Evolutionary conservation across 2,797 vertebrate genomes (phyloP).

Genomic region (Microctenopoma steveboyesi): DNA sequence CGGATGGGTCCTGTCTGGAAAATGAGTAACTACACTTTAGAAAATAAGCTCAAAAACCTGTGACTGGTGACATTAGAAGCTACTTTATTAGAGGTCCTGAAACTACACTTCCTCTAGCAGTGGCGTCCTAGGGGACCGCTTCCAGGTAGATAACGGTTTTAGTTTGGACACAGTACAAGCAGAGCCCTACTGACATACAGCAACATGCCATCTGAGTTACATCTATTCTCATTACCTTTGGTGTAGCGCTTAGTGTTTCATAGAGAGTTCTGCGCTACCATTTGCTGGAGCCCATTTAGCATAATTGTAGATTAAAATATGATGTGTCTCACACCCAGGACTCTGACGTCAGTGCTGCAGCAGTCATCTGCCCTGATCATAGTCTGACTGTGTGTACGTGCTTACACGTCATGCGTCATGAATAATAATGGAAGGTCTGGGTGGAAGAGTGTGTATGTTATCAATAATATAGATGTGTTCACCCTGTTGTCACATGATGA

Average conservation of each 20-base stretch:
- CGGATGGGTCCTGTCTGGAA: no score
- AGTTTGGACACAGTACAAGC: neutral
- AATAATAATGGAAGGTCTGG: slow-evolving; percentile 37
- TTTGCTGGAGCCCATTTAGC: neutral
- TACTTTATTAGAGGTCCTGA: no score
- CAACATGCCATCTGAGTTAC: neutral
- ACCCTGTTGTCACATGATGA: slow-evolving; percentile 30
- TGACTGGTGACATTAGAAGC: no score
- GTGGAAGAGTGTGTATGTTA: slow-evolving; percentile 12
- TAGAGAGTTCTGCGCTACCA: neutral
- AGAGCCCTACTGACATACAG: no score
- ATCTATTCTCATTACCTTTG: neutral
- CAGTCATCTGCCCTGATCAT: neutral
- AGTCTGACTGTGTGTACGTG: neutral
- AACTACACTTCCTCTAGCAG: no score
- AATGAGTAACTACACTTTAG: no score
- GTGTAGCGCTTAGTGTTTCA: neutral
- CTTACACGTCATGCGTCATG: neutral
- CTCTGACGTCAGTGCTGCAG: neutral
- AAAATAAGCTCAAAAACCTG: no score
- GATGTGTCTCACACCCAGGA: neutral
- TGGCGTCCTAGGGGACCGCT: no score
- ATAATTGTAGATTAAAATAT: slow-evolving; percentile 6
- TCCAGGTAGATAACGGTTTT: no score
- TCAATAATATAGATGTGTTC: slow-evolving; percentile 45